Evolutionary conservation across 2,797 vertebrate genomes (phyloP).

Genomic region (Chloroceryle inda): DNA sequence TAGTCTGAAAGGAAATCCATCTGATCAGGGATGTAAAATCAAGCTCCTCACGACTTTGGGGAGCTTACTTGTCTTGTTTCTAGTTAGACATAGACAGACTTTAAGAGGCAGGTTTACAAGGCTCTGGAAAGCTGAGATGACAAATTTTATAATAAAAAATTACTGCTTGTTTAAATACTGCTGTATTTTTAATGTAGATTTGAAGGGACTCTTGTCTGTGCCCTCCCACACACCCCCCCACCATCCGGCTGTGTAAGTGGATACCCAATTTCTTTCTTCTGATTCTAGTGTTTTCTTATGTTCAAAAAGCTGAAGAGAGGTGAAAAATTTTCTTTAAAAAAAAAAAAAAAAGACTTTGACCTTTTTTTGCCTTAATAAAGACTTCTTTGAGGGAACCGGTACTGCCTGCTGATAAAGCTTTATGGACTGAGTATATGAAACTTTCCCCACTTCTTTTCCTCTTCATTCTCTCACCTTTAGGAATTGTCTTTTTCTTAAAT

Average conservation of each 20-base stretch:
- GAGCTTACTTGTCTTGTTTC: background rate
- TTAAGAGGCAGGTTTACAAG: background rate
- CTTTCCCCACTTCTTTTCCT: background rate
- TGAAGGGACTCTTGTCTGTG: background rate
- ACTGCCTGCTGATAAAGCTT: background rate
- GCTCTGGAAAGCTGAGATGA: background rate
- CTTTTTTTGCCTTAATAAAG: background rate
- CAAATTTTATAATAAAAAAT: background rate
- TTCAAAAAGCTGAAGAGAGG: background rate
- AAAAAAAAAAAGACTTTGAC: background rate
- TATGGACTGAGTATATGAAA: background rate
- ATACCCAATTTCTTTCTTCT: background rate
- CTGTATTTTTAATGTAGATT: background rate
- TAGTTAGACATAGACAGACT: background rate
- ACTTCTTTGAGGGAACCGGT: background rate
- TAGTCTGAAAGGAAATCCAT: background rate
- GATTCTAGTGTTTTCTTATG: background rate
- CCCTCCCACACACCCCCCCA: conserved; percentile 38
- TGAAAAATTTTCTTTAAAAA: background rate
- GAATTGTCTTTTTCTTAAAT: background rate
- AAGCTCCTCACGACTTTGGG: background rate
- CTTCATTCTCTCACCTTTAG: background rate
- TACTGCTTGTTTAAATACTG: background rate
- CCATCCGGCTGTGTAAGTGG: background rate
- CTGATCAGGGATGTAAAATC: background rate